A percentile compares a stretch with the other conserved stretches of the same genome.
phyloP scores from a whole-genome alignment of 2,113 vertebrate genomes.

The Prinia subflava region DNA sequence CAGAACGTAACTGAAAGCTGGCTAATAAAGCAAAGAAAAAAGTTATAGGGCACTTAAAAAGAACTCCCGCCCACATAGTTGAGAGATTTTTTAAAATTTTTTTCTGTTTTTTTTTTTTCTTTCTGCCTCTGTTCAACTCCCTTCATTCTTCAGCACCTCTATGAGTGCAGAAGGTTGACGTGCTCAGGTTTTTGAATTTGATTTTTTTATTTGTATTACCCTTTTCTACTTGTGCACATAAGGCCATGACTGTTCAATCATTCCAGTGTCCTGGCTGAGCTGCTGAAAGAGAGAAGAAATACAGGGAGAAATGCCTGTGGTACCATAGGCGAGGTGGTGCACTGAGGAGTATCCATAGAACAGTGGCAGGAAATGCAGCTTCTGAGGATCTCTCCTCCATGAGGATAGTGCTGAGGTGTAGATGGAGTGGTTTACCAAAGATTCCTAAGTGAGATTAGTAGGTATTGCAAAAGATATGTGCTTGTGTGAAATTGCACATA shows the following conservation, averaged over 20 bases:
- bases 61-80: accelerated
- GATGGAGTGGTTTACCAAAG: not conserved
- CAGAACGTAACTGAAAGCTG: not conserved
- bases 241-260: not conserved
- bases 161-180: not conserved
- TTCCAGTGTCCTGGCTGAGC: not conserved
- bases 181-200: not conserved
- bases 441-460: not conserved
- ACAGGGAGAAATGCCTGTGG: not conserved
- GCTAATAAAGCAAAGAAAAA: not conserved
- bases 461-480: not conserved
- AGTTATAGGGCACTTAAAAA: not conserved
- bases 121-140: not conserved
- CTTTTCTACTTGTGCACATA: not conserved
- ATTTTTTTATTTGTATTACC: not conserved
- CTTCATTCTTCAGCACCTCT: not conserved
- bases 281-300: not conserved
- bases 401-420: not conserved
- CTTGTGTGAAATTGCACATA: not conserved
- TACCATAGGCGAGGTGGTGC: not conserved
- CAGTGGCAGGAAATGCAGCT: not conserved
- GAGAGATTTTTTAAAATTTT: not conserved
- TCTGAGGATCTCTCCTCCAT: not conserved
- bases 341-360: not conserved
- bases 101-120: not conserved